Percentiles rank a stretch among this genome's conserved stretches.
These are phyloP conservation scores for Lucilia cuprina DNA, from an alignment of 1,140 invertebrate species.

Conservation along the genomic window DNA sequence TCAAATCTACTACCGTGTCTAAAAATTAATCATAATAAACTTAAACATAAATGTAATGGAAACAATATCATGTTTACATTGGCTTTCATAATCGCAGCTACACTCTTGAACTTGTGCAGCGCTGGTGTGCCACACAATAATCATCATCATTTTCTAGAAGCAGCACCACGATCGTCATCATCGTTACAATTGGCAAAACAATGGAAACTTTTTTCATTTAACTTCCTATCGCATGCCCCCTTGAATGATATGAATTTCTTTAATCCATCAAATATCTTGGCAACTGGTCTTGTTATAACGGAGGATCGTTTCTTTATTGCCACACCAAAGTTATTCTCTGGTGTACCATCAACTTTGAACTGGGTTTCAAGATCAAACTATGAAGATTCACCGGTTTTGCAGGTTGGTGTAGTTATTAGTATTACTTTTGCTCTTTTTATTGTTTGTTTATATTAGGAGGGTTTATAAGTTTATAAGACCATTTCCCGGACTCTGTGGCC, in stretches of 20 bases:
- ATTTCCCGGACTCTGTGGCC: too few species aligned
- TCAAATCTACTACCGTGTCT: neutral
- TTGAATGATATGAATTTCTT: conserved; percentile 66
- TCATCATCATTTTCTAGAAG: neutral
- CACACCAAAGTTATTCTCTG: conserved; percentile 73
- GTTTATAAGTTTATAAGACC: too few species aligned
- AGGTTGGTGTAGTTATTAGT: conserved; percentile 60
- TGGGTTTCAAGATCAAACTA: conserved; percentile 70
- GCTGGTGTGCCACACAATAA: neutral
- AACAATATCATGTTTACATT: neutral
- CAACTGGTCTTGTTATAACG: conserved; percentile 76
- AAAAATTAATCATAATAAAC: neutral
- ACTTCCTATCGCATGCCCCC: conserved; percentile 67
- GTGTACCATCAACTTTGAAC: conserved; percentile 76
- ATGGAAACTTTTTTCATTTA: conserved; percentile 75
- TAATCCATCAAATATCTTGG: conserved; percentile 74
- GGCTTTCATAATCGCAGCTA: neutral
- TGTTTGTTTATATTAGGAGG: neutral
- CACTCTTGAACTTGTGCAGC: conserved; percentile 20
- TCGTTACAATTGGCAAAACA: conserved; percentile 74
- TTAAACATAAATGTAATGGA: neutral
- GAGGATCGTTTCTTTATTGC: conserved; percentile 76
- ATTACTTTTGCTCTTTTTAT: neutral
- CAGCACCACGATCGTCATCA: conserved; percentile 34
- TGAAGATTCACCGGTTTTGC: conserved; percentile 72